phyloP scores from a whole-genome alignment of 2,888 invertebrate genomes.

The Iselma pallidipennis region DNA sequence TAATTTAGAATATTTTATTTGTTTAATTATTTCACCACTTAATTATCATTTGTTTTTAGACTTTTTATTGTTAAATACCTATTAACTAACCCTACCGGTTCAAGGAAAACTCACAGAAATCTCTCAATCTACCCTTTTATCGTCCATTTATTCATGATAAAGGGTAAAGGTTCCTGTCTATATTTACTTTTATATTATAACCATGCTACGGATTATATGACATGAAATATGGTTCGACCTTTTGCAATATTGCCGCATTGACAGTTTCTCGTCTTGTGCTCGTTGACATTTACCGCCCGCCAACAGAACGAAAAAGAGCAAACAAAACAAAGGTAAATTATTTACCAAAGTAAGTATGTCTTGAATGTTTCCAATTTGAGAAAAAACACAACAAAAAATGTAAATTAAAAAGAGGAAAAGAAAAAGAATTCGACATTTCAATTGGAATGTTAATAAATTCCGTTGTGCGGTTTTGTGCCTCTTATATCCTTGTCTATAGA shows the following conservation, averaged over 20 bases:
- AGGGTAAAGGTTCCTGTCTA: not conserved
- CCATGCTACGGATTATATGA: slow-evolving; percentile 27
- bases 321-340: not conserved
- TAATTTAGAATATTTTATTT: not conserved
- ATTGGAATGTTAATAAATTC: too few relatives aligned
- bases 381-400: too few relatives aligned
- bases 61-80: too few relatives aligned
- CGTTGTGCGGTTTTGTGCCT: too few relatives aligned
- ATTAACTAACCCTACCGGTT: too few relatives aligned
- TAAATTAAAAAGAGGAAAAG: too few relatives aligned
- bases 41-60: too few relatives aligned
- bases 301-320: not conserved
- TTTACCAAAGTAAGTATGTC: not conserved
- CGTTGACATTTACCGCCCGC: slow-evolving; percentile 37
- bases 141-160: not conserved
- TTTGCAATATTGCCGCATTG: slow-evolving; percentile 29
- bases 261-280: slow-evolving; percentile 31
- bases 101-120: too few relatives aligned
- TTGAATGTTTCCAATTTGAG: not conserved
- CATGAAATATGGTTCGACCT: slow-evolving; percentile 35
- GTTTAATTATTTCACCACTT: not conserved
- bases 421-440: too few relatives aligned
- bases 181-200: slow-evolving; percentile 1
- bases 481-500: too few relatives aligned
- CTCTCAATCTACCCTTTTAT: too few relatives aligned